Evolutionary conservation across 2,113 vertebrate species (phyloP).

Genomic region (Tonatia bakeri): DNA sequence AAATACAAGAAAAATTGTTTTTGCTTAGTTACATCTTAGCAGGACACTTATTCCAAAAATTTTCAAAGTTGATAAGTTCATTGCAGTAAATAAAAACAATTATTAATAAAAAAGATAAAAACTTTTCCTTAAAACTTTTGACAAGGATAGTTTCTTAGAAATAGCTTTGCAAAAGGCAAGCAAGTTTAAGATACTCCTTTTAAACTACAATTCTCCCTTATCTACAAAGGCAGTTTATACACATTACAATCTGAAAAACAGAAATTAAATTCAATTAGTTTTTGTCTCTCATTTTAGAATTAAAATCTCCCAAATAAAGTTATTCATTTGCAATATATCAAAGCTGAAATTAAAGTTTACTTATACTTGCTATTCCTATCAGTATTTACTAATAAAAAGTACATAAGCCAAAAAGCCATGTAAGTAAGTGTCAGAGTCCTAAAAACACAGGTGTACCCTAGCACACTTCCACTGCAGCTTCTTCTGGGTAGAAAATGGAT

Average conservation of each 20-base stretch:
- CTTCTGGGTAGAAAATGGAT: conserved; percentile 46
- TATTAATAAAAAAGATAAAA: not conserved
- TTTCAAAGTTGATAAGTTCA: not conserved
- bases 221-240: not conserved
- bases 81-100: not conserved
- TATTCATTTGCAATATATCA: conserved; percentile 32
- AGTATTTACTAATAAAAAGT: not conserved
- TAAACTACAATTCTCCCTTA: not conserved
- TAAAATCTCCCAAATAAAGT: not conserved
- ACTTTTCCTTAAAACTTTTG: not conserved
- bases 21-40: not conserved
- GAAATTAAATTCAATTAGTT: not conserved
- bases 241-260: conserved; percentile 13
- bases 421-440: not conserved
- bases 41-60: not conserved
- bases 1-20: conserved; percentile 21
- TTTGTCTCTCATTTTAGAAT: conserved; percentile 7
- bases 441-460: not conserved
- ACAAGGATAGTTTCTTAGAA: not conserved
- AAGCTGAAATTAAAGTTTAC: not conserved
- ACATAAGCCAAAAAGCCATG: not conserved
- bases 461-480: conserved; percentile 36
- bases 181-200: not conserved
- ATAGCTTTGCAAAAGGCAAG: conserved; percentile 4
- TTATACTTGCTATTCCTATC: no score